Conservation (phyloP, 2,888 invertebrate species). For the Trilocha varians region DNA sequence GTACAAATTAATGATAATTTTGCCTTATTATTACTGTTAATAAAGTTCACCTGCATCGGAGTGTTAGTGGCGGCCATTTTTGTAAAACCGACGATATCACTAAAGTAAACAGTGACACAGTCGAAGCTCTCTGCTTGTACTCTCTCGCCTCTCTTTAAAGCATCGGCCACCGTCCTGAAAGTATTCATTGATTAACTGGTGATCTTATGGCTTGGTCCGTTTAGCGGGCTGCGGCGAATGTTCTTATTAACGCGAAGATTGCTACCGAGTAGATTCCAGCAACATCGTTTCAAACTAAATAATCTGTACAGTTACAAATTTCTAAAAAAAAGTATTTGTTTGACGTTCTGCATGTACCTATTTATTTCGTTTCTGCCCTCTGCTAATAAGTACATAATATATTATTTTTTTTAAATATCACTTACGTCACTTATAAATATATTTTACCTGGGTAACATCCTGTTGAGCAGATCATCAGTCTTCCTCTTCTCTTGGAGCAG, state of each 20-base stretch:
- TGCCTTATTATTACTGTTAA: too few species aligned
- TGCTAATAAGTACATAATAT: too few species aligned
- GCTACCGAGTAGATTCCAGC: too few species aligned
- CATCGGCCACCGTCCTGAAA: constrained; percentile 84
- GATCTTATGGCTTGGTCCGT: neutral
- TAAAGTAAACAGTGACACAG: constrained; percentile 87
- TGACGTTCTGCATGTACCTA: too few species aligned
- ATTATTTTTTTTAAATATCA: too few species aligned
- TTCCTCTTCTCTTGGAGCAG: constrained; percentile 87
- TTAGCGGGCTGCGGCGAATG: too few species aligned
- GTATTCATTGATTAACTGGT: neutral
- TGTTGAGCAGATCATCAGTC: constrained; percentile 85
- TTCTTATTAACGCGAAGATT: too few species aligned
- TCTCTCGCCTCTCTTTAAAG: constrained; percentile 82
- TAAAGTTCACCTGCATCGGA: constrained; percentile 76
- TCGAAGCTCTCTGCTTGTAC: constrained; percentile 88
- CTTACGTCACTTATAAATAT: neutral
- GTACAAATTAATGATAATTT: too few species aligned
- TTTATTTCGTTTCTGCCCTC: too few species aligned
- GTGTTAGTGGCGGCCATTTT: constrained; percentile 84
- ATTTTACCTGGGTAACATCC: constrained; percentile 87
- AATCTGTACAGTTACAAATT: too few species aligned
- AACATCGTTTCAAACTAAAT: too few species aligned
- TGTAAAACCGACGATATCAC: constrained; percentile 89
- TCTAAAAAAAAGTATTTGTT: too few species aligned